Evolutionary conservation across 2,797 vertebrate species (phyloP).

Genomic region (Melanotaenia boesemani): DNA sequence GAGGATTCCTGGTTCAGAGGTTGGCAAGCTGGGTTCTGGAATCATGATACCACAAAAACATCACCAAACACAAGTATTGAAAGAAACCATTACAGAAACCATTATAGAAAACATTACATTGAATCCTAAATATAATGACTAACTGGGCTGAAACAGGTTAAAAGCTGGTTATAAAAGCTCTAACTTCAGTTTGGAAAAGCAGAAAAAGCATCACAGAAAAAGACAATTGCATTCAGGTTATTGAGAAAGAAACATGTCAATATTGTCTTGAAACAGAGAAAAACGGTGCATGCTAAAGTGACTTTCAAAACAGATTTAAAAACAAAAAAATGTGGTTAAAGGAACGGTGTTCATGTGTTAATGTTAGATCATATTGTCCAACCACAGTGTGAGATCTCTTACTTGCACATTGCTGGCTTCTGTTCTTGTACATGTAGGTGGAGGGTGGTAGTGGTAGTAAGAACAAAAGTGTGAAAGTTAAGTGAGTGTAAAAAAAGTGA

Average conservation of each 20-base stretch:
- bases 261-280: not conserved
- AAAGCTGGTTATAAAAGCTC: not conserved
- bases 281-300: not conserved
- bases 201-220: not conserved
- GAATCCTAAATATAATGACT: not conserved
- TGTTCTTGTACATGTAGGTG: slow-evolving; percentile 40
- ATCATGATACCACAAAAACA: not conserved
- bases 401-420: slow-evolving; percentile 2
- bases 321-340: not conserved
- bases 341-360: not conserved
- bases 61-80: not conserved
- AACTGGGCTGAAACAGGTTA: fast-evolving
- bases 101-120: not conserved
- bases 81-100: no score
- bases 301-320: not conserved
- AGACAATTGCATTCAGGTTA: not conserved
- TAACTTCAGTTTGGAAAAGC: not conserved
- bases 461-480: slow-evolving; percentile 47
- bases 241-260: not conserved
- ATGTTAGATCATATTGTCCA: not conserved
- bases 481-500: slow-evolving; percentile 21
- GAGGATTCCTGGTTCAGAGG: not conserved
- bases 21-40: not conserved
- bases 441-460: slow-evolving; percentile 45
- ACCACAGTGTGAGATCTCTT: not conserved